Conservation (phyloP, 2,797 vertebrate genomes). For the Sebastes hubbsi region DNA sequence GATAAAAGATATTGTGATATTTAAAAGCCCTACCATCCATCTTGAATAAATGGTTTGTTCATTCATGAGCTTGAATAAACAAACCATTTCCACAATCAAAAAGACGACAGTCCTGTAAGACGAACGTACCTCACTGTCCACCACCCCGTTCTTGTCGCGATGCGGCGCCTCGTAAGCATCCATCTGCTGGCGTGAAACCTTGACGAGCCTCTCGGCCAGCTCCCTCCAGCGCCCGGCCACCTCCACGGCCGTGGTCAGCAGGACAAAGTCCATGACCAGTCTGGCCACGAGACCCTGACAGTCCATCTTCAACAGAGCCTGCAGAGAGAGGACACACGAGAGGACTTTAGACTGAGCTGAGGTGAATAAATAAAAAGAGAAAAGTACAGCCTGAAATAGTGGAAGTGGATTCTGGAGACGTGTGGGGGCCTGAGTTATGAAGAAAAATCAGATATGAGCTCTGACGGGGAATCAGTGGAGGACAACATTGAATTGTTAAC, state of each 20-base stretch:
- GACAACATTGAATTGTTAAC: neutral
- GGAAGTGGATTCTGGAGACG: neutral
- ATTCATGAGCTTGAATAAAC: no score
- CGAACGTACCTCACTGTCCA: slow-evolving; percentile 90
- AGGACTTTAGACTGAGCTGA: neutral
- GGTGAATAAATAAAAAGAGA: neutral
- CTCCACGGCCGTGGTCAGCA: slow-evolving; percentile 95
- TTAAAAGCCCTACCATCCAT: no score
- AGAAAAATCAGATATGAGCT: neutral
- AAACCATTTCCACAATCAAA: no score
- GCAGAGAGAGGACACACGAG: neutral
- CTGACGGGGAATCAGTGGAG: neutral
- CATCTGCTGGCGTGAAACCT: slow-evolving; percentile 94
- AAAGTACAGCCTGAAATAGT: neutral
- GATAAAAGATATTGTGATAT: no score
- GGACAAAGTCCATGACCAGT: slow-evolving; percentile 95
- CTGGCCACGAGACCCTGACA: slow-evolving; percentile 95
- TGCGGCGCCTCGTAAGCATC: slow-evolving; percentile 96
- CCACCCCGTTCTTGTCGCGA: slow-evolving; percentile 88
- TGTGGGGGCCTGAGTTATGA: neutral
- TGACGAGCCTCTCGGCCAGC: slow-evolving; percentile 91
- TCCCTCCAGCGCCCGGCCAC: slow-evolving; percentile 95
- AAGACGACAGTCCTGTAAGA: neutral
- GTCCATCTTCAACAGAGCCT: slow-evolving; percentile 96
- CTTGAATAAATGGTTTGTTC: no score